These are phyloP conservation scores for Pontoporia blainvillei DNA, from an alignment of 2,113 vertebrate species.

Conservation along the genomic window DNA sequence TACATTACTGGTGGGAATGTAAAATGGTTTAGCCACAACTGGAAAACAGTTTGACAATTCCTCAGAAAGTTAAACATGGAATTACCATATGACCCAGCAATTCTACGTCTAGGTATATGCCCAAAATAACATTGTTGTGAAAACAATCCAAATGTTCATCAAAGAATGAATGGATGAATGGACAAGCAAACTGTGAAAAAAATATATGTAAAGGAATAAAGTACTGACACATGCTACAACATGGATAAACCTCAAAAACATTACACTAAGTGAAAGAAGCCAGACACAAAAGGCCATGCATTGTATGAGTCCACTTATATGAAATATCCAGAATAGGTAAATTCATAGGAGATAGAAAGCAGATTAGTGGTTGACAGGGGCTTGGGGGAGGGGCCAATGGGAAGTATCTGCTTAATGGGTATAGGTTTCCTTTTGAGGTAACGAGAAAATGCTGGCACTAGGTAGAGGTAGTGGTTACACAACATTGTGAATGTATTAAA, in stretches of 20 bases:
- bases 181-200: neutral
- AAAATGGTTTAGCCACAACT: neutral
- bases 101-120: neutral
- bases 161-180: neutral
- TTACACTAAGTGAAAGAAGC: neutral
- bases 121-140: neutral
- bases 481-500: neutral
- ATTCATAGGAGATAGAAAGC: neutral
- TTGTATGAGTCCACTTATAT: neutral
- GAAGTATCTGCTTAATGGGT: neutral
- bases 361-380: neutral
- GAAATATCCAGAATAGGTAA: neutral
- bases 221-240: neutral
- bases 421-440: neutral
- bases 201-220: neutral
- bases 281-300: neutral
- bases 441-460: neutral
- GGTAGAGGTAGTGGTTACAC: neutral
- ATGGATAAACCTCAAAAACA: neutral
- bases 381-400: neutral
- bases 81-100: neutral
- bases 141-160: neutral
- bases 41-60: neutral
- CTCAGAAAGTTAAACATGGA: neutral
- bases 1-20: neutral